A percentile compares a stretch with the other conserved stretches of the same genome.
These are phyloP conservation scores for Ladona fulva DNA, from an alignment of 1,140 invertebrate species.

Conservation along the genomic window DNA sequence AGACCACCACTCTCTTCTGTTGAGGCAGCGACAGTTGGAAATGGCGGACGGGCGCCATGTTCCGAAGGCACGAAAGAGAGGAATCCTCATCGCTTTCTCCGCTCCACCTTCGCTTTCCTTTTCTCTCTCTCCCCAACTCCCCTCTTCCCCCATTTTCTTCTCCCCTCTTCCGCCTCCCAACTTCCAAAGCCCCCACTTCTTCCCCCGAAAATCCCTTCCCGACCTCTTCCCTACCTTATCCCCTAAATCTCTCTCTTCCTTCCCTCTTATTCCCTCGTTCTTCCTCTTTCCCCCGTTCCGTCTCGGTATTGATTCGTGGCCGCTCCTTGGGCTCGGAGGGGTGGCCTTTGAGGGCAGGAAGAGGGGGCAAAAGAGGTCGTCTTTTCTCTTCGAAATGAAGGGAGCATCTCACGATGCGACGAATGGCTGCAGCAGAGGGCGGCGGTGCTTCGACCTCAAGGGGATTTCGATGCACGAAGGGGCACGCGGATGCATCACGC, in stretches of 20 bases:
- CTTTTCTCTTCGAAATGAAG: too few relatives aligned
- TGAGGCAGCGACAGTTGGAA: background rate
- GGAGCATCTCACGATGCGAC: too few relatives aligned
- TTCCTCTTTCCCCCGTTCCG: background rate
- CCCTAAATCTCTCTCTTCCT: background rate
- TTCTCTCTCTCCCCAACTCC: background rate
- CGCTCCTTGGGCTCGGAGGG: background rate
- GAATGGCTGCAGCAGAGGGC: too few relatives aligned
- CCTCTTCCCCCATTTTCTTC: background rate
- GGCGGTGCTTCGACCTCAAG: too few relatives aligned
- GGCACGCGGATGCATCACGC: too few relatives aligned
- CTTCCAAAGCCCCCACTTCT: background rate
- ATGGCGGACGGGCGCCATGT: background rate
- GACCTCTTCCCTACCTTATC: background rate
- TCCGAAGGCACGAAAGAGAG: conserved; percentile 35
- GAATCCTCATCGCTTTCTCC: conserved; percentile 37
- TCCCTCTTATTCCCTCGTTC: background rate
- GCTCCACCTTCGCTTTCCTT: conserved; percentile 33
- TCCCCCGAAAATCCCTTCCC: background rate
- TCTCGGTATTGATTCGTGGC: conserved; percentile 1
- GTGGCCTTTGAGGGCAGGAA: background rate
- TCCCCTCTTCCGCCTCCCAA: background rate
- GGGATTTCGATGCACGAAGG: too few relatives aligned
- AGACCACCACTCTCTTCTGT: background rate
- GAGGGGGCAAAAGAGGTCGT: background rate